Conservation (phyloP, 1,140 invertebrate species). For the Platorchestia sp. region DNA sequence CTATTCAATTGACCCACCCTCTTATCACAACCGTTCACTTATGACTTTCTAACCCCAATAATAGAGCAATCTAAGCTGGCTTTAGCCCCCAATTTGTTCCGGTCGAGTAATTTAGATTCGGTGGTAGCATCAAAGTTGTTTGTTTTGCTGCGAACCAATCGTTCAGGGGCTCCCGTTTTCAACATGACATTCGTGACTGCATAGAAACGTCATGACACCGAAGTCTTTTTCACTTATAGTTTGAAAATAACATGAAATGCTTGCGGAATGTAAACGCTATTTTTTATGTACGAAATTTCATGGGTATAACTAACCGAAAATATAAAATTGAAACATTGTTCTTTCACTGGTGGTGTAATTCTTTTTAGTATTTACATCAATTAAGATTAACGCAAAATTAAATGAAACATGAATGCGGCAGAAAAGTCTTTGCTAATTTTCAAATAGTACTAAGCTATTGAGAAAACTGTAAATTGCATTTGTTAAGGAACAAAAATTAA, state of each 20-base stretch:
- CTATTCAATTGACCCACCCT: background rate
- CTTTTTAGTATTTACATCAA: background rate
- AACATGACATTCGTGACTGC: background rate
- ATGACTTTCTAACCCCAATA: background rate
- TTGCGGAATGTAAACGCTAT: background rate
- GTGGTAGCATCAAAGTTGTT: background rate
- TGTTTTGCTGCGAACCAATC: background rate
- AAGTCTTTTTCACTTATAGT: background rate
- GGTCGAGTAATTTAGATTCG: slow-evolving; percentile 7
- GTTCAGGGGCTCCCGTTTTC: background rate
- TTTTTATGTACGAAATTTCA: background rate
- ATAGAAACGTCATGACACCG: background rate
- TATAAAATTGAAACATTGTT: too few species aligned
- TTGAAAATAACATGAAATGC: background rate
- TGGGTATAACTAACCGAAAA: background rate
- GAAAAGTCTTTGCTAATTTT: too few species aligned
- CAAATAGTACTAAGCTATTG: too few species aligned
- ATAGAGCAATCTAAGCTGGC: background rate
- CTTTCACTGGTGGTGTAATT: background rate
- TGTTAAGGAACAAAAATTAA: too few species aligned
- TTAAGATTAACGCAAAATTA: background rate
- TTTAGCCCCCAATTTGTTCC: background rate
- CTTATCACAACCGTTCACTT: background rate
- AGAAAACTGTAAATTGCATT: too few species aligned
- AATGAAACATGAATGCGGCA: too few species aligned